Conservation (phyloP, 1,140 invertebrate genomes). For the Doryteuthis pealeii region DNA sequence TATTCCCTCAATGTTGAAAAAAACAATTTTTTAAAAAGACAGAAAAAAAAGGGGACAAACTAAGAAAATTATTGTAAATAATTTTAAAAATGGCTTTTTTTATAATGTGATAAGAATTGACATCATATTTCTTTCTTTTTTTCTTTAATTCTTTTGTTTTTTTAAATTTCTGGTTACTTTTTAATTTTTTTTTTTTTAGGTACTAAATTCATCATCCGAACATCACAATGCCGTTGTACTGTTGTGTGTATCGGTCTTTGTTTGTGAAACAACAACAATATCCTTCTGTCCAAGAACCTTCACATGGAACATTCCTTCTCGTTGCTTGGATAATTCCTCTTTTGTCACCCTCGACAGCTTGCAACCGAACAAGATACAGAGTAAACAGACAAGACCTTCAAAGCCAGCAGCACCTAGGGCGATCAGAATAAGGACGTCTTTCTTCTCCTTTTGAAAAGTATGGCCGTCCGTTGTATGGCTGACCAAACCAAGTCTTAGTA, state of each 20-base stretch:
- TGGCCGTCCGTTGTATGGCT: slow-evolving; percentile 61
- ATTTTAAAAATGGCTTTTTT: no score
- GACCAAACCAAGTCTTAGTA: slow-evolving; percentile 59
- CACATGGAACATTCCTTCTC: slow-evolving; percentile 59
- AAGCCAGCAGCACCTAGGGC: slow-evolving; percentile 52
- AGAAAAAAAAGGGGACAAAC: no score
- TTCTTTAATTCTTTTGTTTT: no score
- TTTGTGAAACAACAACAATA: slow-evolving; percentile 46
- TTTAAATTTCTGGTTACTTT: background rate
- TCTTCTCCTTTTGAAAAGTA: slow-evolving; percentile 59
- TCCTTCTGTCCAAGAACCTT: slow-evolving; percentile 58
- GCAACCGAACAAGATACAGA: slow-evolving; percentile 55
- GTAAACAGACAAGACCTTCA: slow-evolving; percentile 57
- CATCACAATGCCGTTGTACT: slow-evolving; percentile 5
- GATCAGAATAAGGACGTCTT: slow-evolving; percentile 58
- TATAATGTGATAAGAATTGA: background rate
- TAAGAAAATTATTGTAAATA: no score
- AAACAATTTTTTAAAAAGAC: no score
- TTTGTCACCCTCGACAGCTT: slow-evolving; percentile 57
- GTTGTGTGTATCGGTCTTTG: slow-evolving; percentile 32
- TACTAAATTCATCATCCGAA: background rate
- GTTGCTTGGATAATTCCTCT: slow-evolving; percentile 55
- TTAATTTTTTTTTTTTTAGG: slow-evolving; percentile 6
- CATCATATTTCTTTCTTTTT: no score
- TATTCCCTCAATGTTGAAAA: no score